Evolutionary conservation across 1,140 invertebrate genomes (phyloP), one percentile per base, ranked within the genome.

Genomic region (Zaprionus ornatus): DNA sequence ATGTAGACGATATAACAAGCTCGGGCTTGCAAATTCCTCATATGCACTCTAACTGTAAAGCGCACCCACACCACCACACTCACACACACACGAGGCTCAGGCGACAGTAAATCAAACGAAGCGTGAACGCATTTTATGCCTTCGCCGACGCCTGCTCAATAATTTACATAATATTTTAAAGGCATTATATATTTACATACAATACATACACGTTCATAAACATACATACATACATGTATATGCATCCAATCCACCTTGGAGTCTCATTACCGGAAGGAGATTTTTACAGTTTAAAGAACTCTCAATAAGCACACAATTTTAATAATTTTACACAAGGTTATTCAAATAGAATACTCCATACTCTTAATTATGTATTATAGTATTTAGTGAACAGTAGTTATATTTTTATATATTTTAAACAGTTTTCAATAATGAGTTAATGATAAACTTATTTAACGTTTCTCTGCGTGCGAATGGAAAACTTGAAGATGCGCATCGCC

Each of bases 71-170:
- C 48, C 62, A 62, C 21, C 15, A n/a, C 37, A n/a, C n/a, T 2
- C 15, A 42, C n/a, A 42, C 15, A 29, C 7, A 25, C 37, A 15
- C 56, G 54, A 3, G 19, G 27, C 69, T 42, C 13, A 37, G 32
- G 55, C 60, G 80, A 67, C 71, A 80, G 79, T 87, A 88, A 90
- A 87, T 88, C 85, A 88, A 87, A 84, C 80, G 77, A 84, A 73
- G 80, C 84, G 71, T 84, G 74, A 84, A 78, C 68, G 59, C 69
- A 55, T 67, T 83, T 88, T 83, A 87, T 86, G 77, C 77, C 71
- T 73, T 67, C 45, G 64, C 29, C 77, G 56, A 50, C 61, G 52
- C 66, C 63, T 56, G 57, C 55, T 25, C 23, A 61, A 65, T 79
- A 69, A 64, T 72, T 82, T 80, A 79, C 63, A 72, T 72, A 59